phyloP scores from a whole-genome alignment of 1,140 invertebrate species.

The Cyclargus thomasi region DNA sequence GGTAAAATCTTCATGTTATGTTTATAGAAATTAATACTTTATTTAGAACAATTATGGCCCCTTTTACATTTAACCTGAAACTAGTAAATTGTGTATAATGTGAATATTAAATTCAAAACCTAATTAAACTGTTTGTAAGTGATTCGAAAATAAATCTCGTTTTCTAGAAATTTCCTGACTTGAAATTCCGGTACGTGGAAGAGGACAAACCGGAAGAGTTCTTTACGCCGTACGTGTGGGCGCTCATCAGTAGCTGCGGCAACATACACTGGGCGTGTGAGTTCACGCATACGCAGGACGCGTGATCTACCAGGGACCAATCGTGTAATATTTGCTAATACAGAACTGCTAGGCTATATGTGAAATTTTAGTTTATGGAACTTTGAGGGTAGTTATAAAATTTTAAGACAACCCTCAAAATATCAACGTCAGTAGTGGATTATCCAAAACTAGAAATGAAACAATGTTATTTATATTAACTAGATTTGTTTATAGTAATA shows the following conservation, averaged over 20 bases:
- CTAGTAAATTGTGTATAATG: too few relatives aligned
- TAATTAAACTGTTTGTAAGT: too few relatives aligned
- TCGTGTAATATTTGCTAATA: neutral
- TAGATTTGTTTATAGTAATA: neutral
- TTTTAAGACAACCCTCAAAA: neutral
- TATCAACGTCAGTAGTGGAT: too few relatives aligned
- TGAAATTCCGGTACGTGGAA: slow-evolving; percentile 99
- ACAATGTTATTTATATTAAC: too few relatives aligned
- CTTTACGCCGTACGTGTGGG: slow-evolving; percentile 99
- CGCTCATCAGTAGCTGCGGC: slow-evolving; percentile 87
- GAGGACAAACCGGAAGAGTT: slow-evolving; percentile 99
- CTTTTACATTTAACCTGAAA: too few relatives aligned
- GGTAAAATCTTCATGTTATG: too few relatives aligned
- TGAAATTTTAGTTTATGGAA: neutral
- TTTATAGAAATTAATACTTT: too few relatives aligned
- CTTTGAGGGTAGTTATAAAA: neutral
- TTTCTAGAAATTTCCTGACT: slow-evolving; percentile 96
- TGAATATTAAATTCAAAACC: too few relatives aligned
- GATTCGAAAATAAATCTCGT: neutral
- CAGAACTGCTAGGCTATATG: neutral
- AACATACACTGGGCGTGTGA: slow-evolving; percentile 85
- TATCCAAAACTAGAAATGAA: too few relatives aligned
- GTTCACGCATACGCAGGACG: slow-evolving; percentile 38
- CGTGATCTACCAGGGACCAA: slow-evolving; percentile 22
- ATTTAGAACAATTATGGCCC: too few relatives aligned